Evolutionary conservation across 2,113 vertebrate genomes (phyloP).

Genomic region (Brachionichthys hirsutus): DNA sequence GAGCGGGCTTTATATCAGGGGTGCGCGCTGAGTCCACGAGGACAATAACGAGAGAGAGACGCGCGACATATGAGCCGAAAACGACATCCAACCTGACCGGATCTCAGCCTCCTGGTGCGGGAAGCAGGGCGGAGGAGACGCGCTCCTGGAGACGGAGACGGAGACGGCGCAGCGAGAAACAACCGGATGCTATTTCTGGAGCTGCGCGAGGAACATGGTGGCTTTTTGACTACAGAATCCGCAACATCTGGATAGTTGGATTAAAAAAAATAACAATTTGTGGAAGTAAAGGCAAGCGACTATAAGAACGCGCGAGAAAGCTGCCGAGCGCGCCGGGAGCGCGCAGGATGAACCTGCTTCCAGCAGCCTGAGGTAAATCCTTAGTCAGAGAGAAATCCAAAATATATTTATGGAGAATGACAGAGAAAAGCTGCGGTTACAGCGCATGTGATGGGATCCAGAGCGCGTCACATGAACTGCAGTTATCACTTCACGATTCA

Average conservation of each 20-base stretch:
- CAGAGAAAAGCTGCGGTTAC: constrained; percentile 15
- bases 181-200: constrained; percentile 7
- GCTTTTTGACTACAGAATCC: constrained; percentile 14
- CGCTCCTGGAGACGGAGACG: neutral
- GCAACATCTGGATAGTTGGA: constrained; percentile 8
- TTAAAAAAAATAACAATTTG: neutral
- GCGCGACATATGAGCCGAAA: constrained; percentile 23
- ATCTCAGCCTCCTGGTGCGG: constrained; percentile 4
- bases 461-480: neutral
- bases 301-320: neutral
- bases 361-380: constrained; percentile 64
- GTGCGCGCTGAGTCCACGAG: constrained; percentile 22
- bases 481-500: no score
- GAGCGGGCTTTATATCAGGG: constrained; percentile 48
- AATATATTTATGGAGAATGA: constrained; percentile 2
- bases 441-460: neutral
- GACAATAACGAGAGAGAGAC: constrained; percentile 18
- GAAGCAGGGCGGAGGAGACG: constrained; percentile 13
- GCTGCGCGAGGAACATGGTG: constrained; percentile 5
- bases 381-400: constrained; percentile 14
- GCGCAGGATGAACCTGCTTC: constrained; percentile 58
- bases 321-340: constrained; percentile 17
- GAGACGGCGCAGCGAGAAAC: neutral
- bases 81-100: constrained; percentile 17
- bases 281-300: constrained; percentile 7